A percentile compares a stretch with the other conserved stretches of the same genome.
Conservation (phyloP, 2,113 vertebrate species). For the Poeciliopsis retropinna region DNA sequence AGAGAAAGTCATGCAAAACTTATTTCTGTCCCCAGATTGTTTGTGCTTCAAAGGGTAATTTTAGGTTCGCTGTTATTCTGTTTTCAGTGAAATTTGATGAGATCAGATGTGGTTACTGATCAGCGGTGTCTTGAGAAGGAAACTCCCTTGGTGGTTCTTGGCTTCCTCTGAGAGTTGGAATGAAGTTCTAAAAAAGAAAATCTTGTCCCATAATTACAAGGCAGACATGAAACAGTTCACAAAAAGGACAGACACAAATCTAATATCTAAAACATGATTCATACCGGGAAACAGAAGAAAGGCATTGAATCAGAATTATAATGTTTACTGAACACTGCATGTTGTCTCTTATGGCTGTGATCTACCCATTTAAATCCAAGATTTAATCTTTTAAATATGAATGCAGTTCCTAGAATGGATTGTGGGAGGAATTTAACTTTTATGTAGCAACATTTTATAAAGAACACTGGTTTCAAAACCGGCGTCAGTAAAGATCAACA, state of each 20-base stretch:
- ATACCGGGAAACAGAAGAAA: constrained; percentile 30
- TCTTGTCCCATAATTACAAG: constrained; percentile 68
- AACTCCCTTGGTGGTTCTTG: constrained; percentile 78
- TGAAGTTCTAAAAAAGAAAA: constrained; percentile 54
- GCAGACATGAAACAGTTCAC: constrained; percentile 65
- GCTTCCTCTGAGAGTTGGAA: constrained; percentile 62
- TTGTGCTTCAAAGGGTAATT: constrained; percentile 66
- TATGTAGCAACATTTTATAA: background rate
- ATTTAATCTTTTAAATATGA: constrained; percentile 41
- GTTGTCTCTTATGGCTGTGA: constrained; percentile 12
- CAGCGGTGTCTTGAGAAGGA: constrained; percentile 61
- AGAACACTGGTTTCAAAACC: background rate
- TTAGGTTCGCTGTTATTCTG: constrained; percentile 54
- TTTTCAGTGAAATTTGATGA: constrained; percentile 66
- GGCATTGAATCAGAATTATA: constrained; percentile 43
- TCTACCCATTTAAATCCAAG: constrained; percentile 26
- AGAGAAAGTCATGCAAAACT: constrained; percentile 50
- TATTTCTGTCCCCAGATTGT: constrained; percentile 65
- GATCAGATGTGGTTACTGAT: constrained; percentile 78
- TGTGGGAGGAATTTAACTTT: constrained; percentile 14
- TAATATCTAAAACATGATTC: constrained; percentile 53
- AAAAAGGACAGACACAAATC: constrained; percentile 62
- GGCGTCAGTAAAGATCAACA: background rate
- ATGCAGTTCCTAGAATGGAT: constrained; percentile 19
- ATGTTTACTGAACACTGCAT: constrained; percentile 13